Base-by-base conservation (phyloP, 2,888 invertebrate genomes). In the Zeuzera pyrina region DNA sequence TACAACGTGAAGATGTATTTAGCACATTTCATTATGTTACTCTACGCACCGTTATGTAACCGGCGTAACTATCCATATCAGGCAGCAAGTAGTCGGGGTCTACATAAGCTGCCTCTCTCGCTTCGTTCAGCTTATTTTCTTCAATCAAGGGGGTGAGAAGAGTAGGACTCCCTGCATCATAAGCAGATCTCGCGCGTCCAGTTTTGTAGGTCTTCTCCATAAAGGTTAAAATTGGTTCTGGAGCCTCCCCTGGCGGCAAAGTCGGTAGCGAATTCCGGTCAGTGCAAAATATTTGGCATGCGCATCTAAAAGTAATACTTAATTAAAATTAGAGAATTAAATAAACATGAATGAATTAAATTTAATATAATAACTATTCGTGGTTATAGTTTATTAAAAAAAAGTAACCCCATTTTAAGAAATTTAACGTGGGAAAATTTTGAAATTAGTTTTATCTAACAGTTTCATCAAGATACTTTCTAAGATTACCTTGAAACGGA, bases 71-170 rank as follows among this genome's bases (percentile, higher is more conserved):
- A 7, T 78, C 77, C 47, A 86, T 72, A 29, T 67, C 74, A n/a
- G 77, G 74, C 6, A 81, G 43, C 29, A 81, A 31, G 32, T 65
- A 68, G 0, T 62, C 72, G 0, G 74, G 61, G 28, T 77, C 70
- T 0, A 85, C 85, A 16, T 47, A 57, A 0, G 85, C 81, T 0
- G 76, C 73, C 19, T 69, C 58, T 33, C 78, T 72, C 0, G 85
- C 88, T 43, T 83, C 76, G 7, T 83, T 68, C 12, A 86, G 44
- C 37, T 83, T 73, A 5, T 85, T 85, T 12, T 70, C 59, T 40
- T 87, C 84, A 10, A 89, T 83, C 30, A 67, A 74, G 0, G 86
- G 85, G 0, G 86, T 85, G 5, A 89, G 70, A 11, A 86, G 78
- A 1, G 88, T 58, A 0, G 86, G 86, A 1, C 79, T 54, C 0